Evolutionary conservation across 2,888 invertebrate genomes (phyloP), one percentile per base, ranked within the genome.

Genomic region (Busseola fusca): DNA sequence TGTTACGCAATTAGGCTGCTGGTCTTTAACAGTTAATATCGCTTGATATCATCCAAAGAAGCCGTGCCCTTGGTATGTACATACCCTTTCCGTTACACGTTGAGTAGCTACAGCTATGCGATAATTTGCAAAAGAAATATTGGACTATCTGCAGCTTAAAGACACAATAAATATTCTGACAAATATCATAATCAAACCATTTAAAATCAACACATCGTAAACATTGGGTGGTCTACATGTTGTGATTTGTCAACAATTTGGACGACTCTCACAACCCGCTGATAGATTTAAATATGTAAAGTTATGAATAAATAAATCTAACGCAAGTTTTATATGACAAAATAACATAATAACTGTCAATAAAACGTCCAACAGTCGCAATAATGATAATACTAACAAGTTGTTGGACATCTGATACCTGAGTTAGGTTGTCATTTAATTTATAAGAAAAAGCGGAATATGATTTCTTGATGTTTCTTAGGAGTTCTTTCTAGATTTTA

Each of bases 381-480:
- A 88, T 91, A 91, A 89, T 89, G 88, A 90, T 91, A 91, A 87
- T 87, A 87, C 86, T 85, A 87, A 91, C 88, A 89, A 88, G 88
- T 91, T 89, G 90, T 90, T 88, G 81, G 91, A 89, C 87, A 93
- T 92, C 84, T 87, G 92, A 93, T 91, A 93, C 89, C 86, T 87
- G 79, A 70, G 85, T 86, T 84, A 69, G 72, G 45, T 59, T 80
- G 69, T 82, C 77, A 87, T 85, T 6, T 76, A 88, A 88, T 76
- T 76, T 18, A 86, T 48, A 69, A 78, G 82, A 52, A 21, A 1
- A 0, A 59, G 75, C 73, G 69, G 2, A 57, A 37, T 10, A 3
- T 3, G 2, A 18, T 45, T 30, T 30, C 6, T 25, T 21, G 48
- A n/a, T 10, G 3, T 25, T 42, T n/a, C n/a, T 30, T 45, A 14